Percentiles rank a stretch among this genome's conserved stretches.
Evolutionary conservation across 2,113 vertebrate genomes (phyloP).

Genomic region (Sebastes schlegelii): DNA sequence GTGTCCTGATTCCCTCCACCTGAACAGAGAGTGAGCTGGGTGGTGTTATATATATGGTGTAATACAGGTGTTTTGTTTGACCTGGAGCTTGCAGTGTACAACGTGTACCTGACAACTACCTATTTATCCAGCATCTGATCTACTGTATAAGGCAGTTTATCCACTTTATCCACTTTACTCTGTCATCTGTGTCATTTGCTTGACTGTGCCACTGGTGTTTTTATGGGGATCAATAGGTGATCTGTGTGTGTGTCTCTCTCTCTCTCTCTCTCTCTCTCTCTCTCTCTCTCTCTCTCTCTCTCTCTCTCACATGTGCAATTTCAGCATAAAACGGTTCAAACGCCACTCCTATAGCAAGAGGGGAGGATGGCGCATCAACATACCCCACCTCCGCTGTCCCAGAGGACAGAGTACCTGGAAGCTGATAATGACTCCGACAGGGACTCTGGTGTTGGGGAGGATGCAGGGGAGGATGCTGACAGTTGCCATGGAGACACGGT

Average conservation of each 20-base stretch:
- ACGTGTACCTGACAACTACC: not conserved
- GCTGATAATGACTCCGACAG: slow-evolving; percentile 86
- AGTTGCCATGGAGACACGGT: slow-evolving; percentile 65
- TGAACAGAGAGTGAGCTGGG: too few relatives aligned
- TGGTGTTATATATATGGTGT: too few relatives aligned
- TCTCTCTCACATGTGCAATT: slow-evolving; percentile 26
- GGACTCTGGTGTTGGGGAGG: slow-evolving; percentile 90
- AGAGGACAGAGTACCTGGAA: slow-evolving; percentile 82
- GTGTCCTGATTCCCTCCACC: too few relatives aligned
- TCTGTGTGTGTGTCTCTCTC: slow-evolving; percentile 6
- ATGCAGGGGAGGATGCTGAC: slow-evolving; percentile 83
- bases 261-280: too few relatives aligned
- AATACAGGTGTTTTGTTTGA: not conserved
- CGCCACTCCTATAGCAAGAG: slow-evolving; percentile 71
- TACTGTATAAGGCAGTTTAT: not conserved
- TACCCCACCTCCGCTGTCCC: slow-evolving; percentile 74
- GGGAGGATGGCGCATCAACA: slow-evolving; percentile 80
- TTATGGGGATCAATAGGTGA: not conserved
- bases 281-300: not conserved
- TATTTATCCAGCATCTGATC: not conserved
- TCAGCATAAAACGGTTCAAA: slow-evolving; percentile 67
- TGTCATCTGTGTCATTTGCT: not conserved
- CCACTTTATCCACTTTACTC: not conserved
- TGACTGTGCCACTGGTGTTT: not conserved
- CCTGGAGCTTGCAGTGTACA: not conserved